phyloP scores from a whole-genome alignment of 2,113 vertebrate genomes.

The Psilopogon haemacephalus region DNA sequence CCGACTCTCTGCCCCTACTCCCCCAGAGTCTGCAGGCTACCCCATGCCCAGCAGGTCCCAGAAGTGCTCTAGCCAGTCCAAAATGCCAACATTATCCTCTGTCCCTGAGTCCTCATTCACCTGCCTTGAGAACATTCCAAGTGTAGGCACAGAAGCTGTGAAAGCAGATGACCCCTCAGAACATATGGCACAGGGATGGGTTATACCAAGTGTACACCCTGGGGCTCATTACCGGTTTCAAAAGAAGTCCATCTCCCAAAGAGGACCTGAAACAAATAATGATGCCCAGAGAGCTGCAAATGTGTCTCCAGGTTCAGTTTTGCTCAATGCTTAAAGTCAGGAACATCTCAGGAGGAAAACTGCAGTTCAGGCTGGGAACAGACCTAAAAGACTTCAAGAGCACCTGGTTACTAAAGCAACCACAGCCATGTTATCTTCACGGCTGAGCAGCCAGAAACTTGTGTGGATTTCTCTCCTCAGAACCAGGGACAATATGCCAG shows the following conservation, averaged over 20 bases:
- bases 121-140: neutral
- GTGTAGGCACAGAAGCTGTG: fast-evolving
- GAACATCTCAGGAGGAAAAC: neutral
- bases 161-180: fast-evolving
- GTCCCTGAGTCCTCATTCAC: neutral
- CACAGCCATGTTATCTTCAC: neutral
- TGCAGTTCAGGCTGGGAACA: neutral
- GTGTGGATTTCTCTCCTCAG: neutral
- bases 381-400: neutral
- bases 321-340: neutral
- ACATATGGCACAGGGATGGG: neutral
- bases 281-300: neutral
- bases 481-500: neutral
- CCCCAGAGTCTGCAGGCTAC: neutral
- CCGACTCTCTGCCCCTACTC: neutral
- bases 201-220: fast-evolving
- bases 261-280: neutral
- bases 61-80: neutral
- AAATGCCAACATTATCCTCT: neutral
- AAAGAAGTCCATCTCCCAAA: neutral
- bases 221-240: neutral
- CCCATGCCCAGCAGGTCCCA: neutral
- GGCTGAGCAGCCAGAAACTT: neutral
- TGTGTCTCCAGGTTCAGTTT: neutral
- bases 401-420: neutral